Percentiles rank a stretch among this genome's conserved stretches.
Evolutionary conservation across 2,888 invertebrate genomes (phyloP).

Genomic region (Pterostichus madidus): DNA sequence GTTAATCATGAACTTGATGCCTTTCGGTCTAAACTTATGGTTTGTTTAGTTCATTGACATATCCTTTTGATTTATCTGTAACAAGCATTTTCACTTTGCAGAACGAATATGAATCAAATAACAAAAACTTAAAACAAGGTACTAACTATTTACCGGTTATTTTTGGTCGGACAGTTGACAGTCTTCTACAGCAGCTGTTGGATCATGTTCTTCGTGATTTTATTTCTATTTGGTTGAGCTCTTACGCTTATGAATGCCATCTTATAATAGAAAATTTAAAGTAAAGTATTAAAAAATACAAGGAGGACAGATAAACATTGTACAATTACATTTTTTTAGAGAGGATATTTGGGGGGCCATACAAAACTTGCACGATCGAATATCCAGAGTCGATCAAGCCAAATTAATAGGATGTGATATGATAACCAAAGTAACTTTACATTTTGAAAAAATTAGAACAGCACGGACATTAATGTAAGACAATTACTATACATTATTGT

Average conservation of each 20-base stretch:
- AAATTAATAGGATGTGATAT: slow-evolving; percentile 91
- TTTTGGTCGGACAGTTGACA: slow-evolving; percentile 91
- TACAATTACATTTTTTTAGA: slow-evolving; percentile 79
- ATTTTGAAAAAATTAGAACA: slow-evolving; percentile 91
- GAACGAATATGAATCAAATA: slow-evolving; percentile 73
- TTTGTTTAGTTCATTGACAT: slow-evolving; percentile 72
- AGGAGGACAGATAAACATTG: not conserved
- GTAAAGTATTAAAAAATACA: slow-evolving; percentile 72
- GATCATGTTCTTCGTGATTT: slow-evolving; percentile 90
- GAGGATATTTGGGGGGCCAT: slow-evolving; percentile 92
- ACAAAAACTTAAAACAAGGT: slow-evolving; percentile 66
- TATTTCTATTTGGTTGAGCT: slow-evolving; percentile 86
- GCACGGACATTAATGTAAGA: slow-evolving; percentile 87
- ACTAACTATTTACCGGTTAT: slow-evolving; percentile 84
- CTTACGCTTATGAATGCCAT: slow-evolving; percentile 79
- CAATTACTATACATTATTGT: slow-evolving; percentile 35
- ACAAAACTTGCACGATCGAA: slow-evolving; percentile 86
- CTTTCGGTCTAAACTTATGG: slow-evolving; percentile 82
- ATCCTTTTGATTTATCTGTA: slow-evolving; percentile 19
- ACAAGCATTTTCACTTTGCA: slow-evolving; percentile 61
- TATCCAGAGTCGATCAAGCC: slow-evolving; percentile 88
- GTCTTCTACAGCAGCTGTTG: slow-evolving; percentile 89
- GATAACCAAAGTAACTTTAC: slow-evolving; percentile 88
- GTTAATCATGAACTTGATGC: slow-evolving; percentile 82
- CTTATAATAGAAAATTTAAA: slow-evolving; percentile 78